phyloP scores from a whole-genome alignment of 2,888 invertebrate species.

The Diloba caeruleocephala region DNA sequence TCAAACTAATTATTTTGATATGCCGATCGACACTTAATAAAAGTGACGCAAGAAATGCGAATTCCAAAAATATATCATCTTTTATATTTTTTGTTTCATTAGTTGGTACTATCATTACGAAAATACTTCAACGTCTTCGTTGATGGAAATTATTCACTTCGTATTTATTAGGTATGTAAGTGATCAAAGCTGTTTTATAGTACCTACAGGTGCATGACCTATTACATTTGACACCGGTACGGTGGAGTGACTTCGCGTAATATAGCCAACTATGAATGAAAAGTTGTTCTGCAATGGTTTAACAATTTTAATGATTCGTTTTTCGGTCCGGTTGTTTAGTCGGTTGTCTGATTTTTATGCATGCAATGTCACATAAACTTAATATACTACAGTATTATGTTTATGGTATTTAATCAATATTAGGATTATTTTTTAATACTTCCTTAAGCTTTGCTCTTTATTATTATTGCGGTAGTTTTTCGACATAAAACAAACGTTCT shows the following conservation, averaged over 20 bases:
- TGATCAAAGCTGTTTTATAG: constrained; percentile 32
- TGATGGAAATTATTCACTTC: too few species aligned
- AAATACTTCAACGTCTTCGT: too few species aligned
- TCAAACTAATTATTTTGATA: constrained; percentile 26
- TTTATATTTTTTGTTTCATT: too few species aligned
- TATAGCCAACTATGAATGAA: constrained; percentile 39
- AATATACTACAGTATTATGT: too few species aligned
- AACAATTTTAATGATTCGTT: constrained; percentile 32
- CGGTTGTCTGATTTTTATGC: constrained; percentile 22
- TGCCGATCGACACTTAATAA: too few species aligned
- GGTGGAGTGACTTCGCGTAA: constrained; percentile 37
- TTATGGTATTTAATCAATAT: constrained; percentile 10
- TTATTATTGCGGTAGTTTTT: constrained; percentile 6
- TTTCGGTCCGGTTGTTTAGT: constrained; percentile 16
- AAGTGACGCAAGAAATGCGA: too few species aligned
- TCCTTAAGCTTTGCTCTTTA: constrained; percentile 22
- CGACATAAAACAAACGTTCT: constrained; percentile 4
- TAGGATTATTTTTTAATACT: constrained; percentile 5
- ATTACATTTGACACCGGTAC: constrained; percentile 61
- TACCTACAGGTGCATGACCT: constrained; percentile 57
- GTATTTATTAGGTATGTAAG: too few species aligned
- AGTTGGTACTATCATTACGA: too few species aligned
- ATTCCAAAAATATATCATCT: too few species aligned
- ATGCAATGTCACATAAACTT: too few species aligned
- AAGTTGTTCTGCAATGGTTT: constrained; percentile 28